Evolutionary conservation across 2,888 invertebrate genomes (phyloP), one percentile per base, ranked within the genome.

Genomic region (Oxycera nigricornis): DNA sequence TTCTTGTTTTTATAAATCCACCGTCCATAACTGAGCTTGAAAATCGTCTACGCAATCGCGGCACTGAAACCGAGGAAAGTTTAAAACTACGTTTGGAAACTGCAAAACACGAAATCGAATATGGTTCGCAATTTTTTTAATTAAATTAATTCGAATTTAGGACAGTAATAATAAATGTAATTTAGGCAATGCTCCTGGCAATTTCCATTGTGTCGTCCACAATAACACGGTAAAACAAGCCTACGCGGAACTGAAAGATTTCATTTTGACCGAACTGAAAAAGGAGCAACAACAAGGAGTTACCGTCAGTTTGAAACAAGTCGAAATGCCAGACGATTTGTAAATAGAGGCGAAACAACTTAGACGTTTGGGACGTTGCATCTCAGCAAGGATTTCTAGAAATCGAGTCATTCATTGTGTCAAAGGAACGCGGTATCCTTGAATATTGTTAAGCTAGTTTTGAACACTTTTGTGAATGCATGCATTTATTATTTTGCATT

Each of bases 1-100:
- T 94, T 80, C 91, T 92, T 78, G 91, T 99, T 24, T 97, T 97
- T 83, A 89, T 99, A 39, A 93, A 94, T 86, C 97, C 98, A n/a
- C 98, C 97, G 2, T 92, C 92, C 4, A 83, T 96, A 77, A 88
- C 90, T 41, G 92, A 91, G 79, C 86, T 98, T 77, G 95, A 93
- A 82, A 87, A 88, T 73, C 88, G 95, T 41, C 86, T 95, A 73
- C 87, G 91, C 20, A 88, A 87, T 1, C 90, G 99, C 73, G 93
- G 94, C 76, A 97, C 98, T 0, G 99, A 99, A 86, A 92, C 92
- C 1, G 94, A 95, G 79, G 96, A 97, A 70, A 91, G 93, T 73
- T 84, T 99, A 62, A 86, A 88, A 76, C 91, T 91, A 79, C 89
- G 99, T 77, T 87, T 99, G 57, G 87, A 90, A 20, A 90, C 90